These are phyloP conservation scores for Venturia canescens DNA, from an alignment of 1,140 invertebrate genomes.

Conservation along the genomic window DNA sequence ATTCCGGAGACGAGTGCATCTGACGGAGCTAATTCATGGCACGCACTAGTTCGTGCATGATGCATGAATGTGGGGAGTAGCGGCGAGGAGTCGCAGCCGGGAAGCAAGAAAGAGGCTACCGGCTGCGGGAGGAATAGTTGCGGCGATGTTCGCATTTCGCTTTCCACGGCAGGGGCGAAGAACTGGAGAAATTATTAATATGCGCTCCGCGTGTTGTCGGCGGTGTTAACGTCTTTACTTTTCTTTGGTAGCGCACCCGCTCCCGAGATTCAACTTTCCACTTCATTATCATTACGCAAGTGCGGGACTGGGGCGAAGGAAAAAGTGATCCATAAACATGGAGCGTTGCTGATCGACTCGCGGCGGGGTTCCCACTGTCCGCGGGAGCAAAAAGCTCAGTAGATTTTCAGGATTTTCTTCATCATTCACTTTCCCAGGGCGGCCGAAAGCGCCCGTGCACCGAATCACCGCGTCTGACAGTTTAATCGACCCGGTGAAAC, in stretches of 20 bases:
- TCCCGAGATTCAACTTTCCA: constrained; percentile 25
- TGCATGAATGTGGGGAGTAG: background rate
- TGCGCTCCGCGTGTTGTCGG: background rate
- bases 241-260: constrained; percentile 4
- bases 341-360: background rate
- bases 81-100: background rate
- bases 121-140: background rate
- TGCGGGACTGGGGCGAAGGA: background rate
- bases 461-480: too few relatives aligned
- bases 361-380: background rate
- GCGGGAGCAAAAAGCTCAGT: too few relatives aligned
- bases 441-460: background rate
- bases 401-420: too few relatives aligned
- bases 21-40: constrained; percentile 10
- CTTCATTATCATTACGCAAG: constrained; percentile 16
- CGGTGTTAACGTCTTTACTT: constrained; percentile 11
- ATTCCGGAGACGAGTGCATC: background rate
- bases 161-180: background rate
- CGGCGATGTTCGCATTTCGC: constrained; percentile 9
- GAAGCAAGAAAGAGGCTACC: background rate
- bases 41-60: background rate
- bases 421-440: background rate
- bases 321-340: background rate
- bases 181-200: constrained; percentile 15
- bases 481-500: too few relatives aligned